phyloP scores from a whole-genome alignment of 2,888 invertebrate genomes.

The Actias luna region DNA sequence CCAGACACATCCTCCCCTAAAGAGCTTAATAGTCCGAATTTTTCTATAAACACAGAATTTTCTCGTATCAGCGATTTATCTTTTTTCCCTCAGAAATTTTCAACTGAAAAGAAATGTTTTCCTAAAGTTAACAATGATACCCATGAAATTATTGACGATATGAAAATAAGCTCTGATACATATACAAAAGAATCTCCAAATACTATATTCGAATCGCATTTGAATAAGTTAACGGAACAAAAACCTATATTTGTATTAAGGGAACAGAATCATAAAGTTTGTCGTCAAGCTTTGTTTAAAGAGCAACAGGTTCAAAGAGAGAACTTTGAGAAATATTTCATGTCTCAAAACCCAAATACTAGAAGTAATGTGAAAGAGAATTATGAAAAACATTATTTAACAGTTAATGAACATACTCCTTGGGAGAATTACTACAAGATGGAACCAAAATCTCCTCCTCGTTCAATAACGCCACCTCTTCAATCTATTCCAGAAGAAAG shows the following conservation, averaged over 20 bases:
- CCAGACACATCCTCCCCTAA: constrained; percentile 76
- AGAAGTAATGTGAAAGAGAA: constrained; percentile 41
- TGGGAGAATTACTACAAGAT: constrained; percentile 59
- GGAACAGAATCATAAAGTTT: constrained; percentile 58
- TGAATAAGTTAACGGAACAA: constrained; percentile 44
- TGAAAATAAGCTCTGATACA: constrained; percentile 73
- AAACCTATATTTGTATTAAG: constrained; percentile 45
- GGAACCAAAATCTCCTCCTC: constrained; percentile 59
- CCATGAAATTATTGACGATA: constrained; percentile 59
- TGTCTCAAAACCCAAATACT: constrained; percentile 36
- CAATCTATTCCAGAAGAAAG: constrained; percentile 79
- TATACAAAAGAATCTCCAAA: constrained; percentile 77
- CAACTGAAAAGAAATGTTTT: constrained; percentile 69
- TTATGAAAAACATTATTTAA: constrained; percentile 43
- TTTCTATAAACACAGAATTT: constrained; percentile 73
- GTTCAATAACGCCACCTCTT: constrained; percentile 66
- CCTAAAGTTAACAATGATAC: constrained; percentile 60
- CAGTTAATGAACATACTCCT: constrained; percentile 50
- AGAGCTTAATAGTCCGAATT: constrained; percentile 71
- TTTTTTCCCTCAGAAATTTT: constrained; percentile 69
- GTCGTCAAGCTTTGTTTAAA: constrained; percentile 65
- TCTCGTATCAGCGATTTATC: constrained; percentile 74
- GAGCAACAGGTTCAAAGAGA: constrained; percentile 57
- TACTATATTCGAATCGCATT: constrained; percentile 48
- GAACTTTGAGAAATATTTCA: constrained; percentile 41